Percentiles rank a stretch among this genome's conserved stretches.
Evolutionary conservation across 2,888 invertebrate species (phyloP).

Genomic region (Lissocephala sabroskyi): DNA sequence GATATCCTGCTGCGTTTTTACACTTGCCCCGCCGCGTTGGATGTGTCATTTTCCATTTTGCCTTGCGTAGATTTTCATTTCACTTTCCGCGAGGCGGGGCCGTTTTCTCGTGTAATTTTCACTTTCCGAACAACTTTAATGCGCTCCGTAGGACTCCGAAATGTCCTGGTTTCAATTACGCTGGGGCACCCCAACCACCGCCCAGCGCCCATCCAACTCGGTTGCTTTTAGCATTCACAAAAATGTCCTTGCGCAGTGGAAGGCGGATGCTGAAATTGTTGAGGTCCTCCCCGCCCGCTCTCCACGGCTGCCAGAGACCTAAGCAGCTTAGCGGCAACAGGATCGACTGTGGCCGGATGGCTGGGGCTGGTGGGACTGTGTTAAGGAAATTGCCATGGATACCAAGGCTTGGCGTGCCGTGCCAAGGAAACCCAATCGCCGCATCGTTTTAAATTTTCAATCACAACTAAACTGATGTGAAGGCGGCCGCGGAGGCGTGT

Average conservation of each 20-base stretch:
- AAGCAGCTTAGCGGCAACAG: slow-evolving; percentile 44
- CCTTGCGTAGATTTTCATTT: not conserved
- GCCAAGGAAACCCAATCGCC: slow-evolving; percentile 31
- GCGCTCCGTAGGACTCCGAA: slow-evolving; percentile 12
- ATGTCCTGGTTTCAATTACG: slow-evolving; percentile 50
- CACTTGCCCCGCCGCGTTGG: slow-evolving; percentile 2
- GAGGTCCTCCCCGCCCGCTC: slow-evolving; percentile 42
- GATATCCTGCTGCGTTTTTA: slow-evolving; percentile 39
- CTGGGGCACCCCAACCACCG: slow-evolving; percentile 4
- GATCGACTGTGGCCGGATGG: slow-evolving; percentile 9
- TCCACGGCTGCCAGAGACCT: slow-evolving; percentile 11
- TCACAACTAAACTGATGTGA: slow-evolving; percentile 38
- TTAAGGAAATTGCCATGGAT: slow-evolving; percentile 25
- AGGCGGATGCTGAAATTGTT: slow-evolving; percentile 59
- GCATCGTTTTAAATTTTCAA: slow-evolving; percentile 53
- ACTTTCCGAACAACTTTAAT: slow-evolving; percentile 31
- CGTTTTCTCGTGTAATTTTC: slow-evolving; percentile 2
- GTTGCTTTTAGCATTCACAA: too few relatives aligned
- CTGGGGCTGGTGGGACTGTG: slow-evolving; percentile 12
- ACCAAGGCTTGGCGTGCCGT: slow-evolving; percentile 14
- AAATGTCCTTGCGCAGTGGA: slow-evolving; percentile 28
- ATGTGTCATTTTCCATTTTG: slow-evolving; percentile 48
- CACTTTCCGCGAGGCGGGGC: not conserved
- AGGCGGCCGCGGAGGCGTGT: slow-evolving; percentile 6
- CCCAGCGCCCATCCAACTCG: not conserved